Conservation (phyloP, 1,140 invertebrate genomes). For the Hypsibius dujardini region DNA sequence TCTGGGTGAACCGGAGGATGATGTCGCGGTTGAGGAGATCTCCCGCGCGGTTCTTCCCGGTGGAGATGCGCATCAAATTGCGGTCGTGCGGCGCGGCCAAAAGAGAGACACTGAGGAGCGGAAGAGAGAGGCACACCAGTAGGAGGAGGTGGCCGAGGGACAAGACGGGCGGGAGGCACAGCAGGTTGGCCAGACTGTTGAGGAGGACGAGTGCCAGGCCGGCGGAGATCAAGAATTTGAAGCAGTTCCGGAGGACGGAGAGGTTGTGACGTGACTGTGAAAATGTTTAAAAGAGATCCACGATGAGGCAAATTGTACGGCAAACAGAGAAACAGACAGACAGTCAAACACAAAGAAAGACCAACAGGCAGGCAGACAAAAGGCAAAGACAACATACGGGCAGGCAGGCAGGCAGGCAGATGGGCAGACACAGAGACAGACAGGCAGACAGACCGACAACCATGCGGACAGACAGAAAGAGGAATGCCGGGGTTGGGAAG, state of each 20-base stretch:
- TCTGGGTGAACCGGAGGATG: background rate
- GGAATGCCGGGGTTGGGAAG: too few relatives aligned
- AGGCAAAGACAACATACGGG: background rate
- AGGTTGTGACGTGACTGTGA: slow-evolving; percentile 62
- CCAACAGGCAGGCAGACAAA: slow-evolving; percentile 17
- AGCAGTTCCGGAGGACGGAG: slow-evolving; percentile 58
- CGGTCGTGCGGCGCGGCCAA: slow-evolving; percentile 51
- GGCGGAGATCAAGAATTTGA: slow-evolving; percentile 72
- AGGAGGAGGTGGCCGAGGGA: slow-evolving; percentile 51
- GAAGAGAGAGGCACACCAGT: slow-evolving; percentile 52
- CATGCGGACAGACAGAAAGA: too few relatives aligned
- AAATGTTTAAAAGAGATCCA: background rate
- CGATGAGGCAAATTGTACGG: background rate
- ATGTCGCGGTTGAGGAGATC: background rate
- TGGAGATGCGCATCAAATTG: slow-evolving; percentile 56
- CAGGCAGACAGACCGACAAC: too few relatives aligned
- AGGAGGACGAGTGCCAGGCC: slow-evolving; percentile 49
- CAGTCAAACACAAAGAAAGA: background rate
- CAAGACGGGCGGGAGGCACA: slow-evolving; percentile 47
- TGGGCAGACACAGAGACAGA: too few relatives aligned
- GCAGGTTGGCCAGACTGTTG: slow-evolving; percentile 36
- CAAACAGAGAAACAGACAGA: background rate
- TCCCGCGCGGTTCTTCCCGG: slow-evolving; percentile 48
- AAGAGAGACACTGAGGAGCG: slow-evolving; percentile 50
- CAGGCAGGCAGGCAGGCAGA: too few relatives aligned